Evolutionary conservation across 2,113 vertebrate species (phyloP).

Genomic region (Myotis brandtii): DNA sequence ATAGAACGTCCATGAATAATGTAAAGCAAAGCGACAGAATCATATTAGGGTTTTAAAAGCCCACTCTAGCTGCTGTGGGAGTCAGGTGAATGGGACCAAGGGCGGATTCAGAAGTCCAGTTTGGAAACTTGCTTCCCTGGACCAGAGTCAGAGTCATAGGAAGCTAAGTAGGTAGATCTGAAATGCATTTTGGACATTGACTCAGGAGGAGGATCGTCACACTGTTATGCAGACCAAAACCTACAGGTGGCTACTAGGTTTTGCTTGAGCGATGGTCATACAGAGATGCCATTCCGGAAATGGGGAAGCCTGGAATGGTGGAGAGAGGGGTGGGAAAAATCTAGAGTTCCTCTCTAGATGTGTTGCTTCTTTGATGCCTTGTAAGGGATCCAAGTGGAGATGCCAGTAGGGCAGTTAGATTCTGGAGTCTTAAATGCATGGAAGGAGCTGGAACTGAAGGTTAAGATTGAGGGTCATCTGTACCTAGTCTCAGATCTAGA

Average conservation of each 20-base stretch:
- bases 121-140: background rate
- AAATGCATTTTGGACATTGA: background rate
- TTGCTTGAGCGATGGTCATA: background rate
- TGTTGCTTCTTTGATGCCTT: background rate
- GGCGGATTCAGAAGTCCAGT: background rate
- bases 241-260: background rate
- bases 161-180: background rate
- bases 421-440: background rate
- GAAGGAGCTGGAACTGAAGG: background rate
- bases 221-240: too few species aligned
- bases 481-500: background rate
- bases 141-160: background rate
- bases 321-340: background rate
- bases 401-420: background rate
- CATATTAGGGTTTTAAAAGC: background rate
- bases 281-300: background rate
- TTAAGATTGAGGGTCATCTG: background rate
- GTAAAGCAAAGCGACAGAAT: background rate
- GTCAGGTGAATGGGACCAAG: background rate
- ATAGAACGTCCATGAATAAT: background rate
- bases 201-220: background rate
- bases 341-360: background rate
- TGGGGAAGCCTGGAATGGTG: background rate
- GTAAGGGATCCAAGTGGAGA: background rate
- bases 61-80: background rate